Conservation (phyloP, 2,113 vertebrate species). For the Amphiprion percula region DNA sequence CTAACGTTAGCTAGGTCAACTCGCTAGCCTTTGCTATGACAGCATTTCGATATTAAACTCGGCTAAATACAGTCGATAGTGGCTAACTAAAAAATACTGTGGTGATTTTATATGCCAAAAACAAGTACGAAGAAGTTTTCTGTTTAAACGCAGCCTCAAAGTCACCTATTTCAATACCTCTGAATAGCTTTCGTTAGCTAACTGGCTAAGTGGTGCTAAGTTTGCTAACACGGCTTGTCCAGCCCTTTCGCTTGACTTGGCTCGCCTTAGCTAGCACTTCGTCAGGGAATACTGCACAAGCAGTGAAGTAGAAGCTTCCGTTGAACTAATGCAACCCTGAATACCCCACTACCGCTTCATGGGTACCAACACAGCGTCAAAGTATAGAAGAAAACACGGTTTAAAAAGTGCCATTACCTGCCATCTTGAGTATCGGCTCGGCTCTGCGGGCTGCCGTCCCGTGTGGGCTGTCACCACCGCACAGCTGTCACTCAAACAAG, state of each 20-base stretch:
- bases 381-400: constrained; percentile 47
- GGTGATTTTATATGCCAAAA: neutral
- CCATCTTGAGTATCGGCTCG: constrained; percentile 87
- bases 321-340: neutral
- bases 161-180: constrained; percentile 45
- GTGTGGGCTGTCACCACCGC: constrained; percentile 81
- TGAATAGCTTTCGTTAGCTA: constrained; percentile 58
- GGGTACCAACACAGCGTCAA: neutral
- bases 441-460: constrained; percentile 79
- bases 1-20: constrained; percentile 74
- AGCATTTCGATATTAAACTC: constrained; percentile 59
- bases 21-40: constrained; percentile 65
- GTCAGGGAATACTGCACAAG: neutral
- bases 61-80: rapidly evolving
- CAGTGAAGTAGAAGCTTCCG: rapidly evolving
- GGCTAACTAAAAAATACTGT: neutral
- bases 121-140: neutral
- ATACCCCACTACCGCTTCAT: rapidly evolving
- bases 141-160: neutral
- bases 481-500: constrained; percentile 82
- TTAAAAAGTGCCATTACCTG: constrained; percentile 78
- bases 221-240: constrained; percentile 72
- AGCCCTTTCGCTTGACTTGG: constrained; percentile 67
- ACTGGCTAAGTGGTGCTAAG: constrained; percentile 68
- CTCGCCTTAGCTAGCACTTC: constrained; percentile 42